Percentiles rank a stretch among this genome's conserved stretches.
Conservation (phyloP, 2,797 vertebrate species). For the Carcharodon carcharias region DNA sequence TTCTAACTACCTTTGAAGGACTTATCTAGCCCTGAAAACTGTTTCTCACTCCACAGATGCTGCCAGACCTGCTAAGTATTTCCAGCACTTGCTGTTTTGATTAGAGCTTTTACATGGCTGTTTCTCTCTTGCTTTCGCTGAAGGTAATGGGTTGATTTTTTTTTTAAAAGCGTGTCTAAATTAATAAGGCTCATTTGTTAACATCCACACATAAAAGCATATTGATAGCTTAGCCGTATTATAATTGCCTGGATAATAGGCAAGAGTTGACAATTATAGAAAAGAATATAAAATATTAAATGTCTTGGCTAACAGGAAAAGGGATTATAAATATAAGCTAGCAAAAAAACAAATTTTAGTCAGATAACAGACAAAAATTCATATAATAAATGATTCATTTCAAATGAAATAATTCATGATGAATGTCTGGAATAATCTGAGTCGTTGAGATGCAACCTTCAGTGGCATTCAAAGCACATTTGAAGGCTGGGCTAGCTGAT, state of each 20-base stretch:
- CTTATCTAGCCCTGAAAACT: too few species aligned
- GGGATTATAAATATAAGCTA: background rate
- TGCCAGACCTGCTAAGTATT: too few species aligned
- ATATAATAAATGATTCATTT: background rate
- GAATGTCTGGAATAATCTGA: background rate
- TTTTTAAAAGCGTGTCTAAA: background rate
- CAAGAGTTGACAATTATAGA: background rate
- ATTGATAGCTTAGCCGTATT: background rate
- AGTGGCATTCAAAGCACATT: background rate
- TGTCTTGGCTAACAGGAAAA: background rate
- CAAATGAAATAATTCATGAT: background rate
- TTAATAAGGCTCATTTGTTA: background rate
- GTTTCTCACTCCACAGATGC: too few species aligned
- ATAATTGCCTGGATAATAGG: background rate
- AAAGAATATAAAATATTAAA: background rate
- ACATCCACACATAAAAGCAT: background rate
- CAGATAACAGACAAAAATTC: background rate
- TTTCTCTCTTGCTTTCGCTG: background rate
- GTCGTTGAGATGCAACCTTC: background rate
- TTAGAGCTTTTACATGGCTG: background rate
- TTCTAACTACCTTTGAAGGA: too few species aligned
- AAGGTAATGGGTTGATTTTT: background rate
- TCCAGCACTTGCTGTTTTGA: too few species aligned
- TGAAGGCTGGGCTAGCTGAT: background rate
- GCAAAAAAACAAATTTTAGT: background rate